Evolutionary conservation across 2,113 vertebrate genomes (phyloP), one percentile per base, ranked within the genome.

Genomic region (Prolemur simus): DNA sequence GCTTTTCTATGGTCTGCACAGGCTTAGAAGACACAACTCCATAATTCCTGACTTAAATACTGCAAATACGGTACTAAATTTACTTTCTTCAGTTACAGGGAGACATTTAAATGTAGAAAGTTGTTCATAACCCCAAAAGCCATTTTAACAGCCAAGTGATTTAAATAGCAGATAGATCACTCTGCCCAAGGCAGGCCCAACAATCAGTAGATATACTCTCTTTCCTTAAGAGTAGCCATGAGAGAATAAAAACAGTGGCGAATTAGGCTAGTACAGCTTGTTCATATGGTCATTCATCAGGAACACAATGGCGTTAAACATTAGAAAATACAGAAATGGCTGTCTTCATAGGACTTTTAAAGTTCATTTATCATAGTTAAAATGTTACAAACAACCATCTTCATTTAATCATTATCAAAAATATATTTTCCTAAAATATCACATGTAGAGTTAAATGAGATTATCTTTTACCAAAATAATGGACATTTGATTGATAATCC

Each of bases 331-430:
- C 45, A 93, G 39, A 93, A 89, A 68, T 32, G n/a, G 66, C 54
- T 86, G 23, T 90, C 39, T 69, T 77, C 23, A 42, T n/a, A 83
- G n/a, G 32, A 83, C 20, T 47, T 37, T 86, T 68, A 78, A 78
- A 95, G 25, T 78, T 82, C 21, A 39, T 73, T 93, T 91, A 42
- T 64, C 34, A 56, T n/a, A 37, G 52, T 49, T 84, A 84, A 80
- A 64, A 64, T 13, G 78, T 92, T 68, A 5, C 60, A 96, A 87
- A 86, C 21, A 77, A 66, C 5, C 13, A 39, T 92, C 39, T 89
- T 87, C 47, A 94, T 78, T 86, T 87, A 89, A 78, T 39, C 13
- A 85, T 89, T 89, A 89, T 49, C 52, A 64, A 78, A 95, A 91
- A 10, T 56, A 49, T 45, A 47, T 93, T 73, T 83, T 89, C 39